A percentile compares a stretch with the other conserved stretches of the same genome.
These are phyloP conservation scores for Chanos chanos DNA, from an alignment of 2,797 vertebrate genomes.

Conservation along the genomic window DNA sequence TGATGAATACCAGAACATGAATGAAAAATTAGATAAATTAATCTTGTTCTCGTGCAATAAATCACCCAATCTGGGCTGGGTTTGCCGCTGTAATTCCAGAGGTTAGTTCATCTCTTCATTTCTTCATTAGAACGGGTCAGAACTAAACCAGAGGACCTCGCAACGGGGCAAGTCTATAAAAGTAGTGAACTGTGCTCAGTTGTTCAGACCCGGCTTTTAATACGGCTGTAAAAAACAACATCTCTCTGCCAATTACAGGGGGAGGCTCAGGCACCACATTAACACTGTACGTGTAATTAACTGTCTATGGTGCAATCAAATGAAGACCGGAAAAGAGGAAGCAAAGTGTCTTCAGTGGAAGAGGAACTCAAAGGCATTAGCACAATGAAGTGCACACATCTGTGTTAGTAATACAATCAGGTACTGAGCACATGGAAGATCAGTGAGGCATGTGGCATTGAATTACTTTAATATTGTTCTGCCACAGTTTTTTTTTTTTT, in stretches of 20 bases:
- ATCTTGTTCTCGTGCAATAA: conserved; percentile 38
- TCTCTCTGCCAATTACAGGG: conserved; percentile 42
- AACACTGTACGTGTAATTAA: conserved; percentile 49
- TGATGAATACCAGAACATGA: conserved; percentile 37
- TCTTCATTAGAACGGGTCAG: conserved; percentile 49
- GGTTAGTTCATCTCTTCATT: conserved; percentile 46
- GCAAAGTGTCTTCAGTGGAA: background rate
- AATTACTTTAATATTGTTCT: no score
- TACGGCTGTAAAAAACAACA: conserved; percentile 33
- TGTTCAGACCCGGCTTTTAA: conserved; percentile 32
- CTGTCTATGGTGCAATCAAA: conserved; percentile 23
- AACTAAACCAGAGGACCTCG: conserved; percentile 39
- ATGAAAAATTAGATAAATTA: conserved; percentile 43
- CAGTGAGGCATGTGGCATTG: no score
- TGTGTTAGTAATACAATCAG: no score
- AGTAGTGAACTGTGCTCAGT: conserved; percentile 12
- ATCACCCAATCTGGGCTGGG: conserved; percentile 32
- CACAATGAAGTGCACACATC: no score
- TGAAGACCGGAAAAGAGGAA: background rate
- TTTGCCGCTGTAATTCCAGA: conserved; percentile 41
- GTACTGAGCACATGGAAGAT: no score
- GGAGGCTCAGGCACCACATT: conserved; percentile 38
- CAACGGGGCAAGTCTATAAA: conserved; percentile 44
- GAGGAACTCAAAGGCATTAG: no score
- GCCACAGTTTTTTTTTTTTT: no score